These are phyloP conservation scores for Echiichthys vipera DNA, from an alignment of 2,797 vertebrate genomes.

Conservation along the genomic window DNA sequence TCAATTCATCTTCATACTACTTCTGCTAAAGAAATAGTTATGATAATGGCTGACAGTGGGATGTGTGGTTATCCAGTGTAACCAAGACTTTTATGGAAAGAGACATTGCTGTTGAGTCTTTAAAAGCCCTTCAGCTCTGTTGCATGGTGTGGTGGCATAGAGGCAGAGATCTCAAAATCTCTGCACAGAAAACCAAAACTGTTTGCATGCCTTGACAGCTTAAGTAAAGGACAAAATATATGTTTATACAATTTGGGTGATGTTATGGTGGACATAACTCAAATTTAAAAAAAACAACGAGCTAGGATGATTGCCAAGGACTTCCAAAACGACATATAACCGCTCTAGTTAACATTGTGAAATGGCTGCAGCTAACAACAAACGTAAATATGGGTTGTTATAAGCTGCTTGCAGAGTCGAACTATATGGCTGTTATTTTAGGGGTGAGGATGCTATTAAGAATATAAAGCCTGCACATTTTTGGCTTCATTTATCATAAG, in stretches of 20 bases:
- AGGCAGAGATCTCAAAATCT: neutral
- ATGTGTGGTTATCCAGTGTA: neutral
- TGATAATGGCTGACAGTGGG: neutral
- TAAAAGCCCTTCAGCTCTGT: neutral
- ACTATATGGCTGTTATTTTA: no score
- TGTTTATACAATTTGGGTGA: neutral
- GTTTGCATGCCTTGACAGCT: neutral
- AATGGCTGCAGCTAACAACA: no score
- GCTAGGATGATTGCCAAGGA: no score
- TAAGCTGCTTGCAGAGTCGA: no score
- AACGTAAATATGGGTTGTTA: no score
- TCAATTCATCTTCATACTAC: conserved; percentile 3
- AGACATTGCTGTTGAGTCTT: neutral
- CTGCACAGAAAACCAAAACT: neutral
- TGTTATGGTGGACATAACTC: no score
- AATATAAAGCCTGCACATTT: conserved; percentile 9
- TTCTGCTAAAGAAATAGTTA: neutral
- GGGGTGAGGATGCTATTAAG: neutral
- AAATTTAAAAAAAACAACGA: no score
- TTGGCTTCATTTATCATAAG: conserved; percentile 47
- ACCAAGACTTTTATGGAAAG: neutral
- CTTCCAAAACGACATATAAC: no score
- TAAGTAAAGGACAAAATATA: neutral
- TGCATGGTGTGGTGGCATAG: neutral
- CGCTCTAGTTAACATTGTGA: no score